Evolutionary conservation across 2,888 invertebrate genomes (phyloP).

Genomic region (Limnephilus marmoratus): DNA sequence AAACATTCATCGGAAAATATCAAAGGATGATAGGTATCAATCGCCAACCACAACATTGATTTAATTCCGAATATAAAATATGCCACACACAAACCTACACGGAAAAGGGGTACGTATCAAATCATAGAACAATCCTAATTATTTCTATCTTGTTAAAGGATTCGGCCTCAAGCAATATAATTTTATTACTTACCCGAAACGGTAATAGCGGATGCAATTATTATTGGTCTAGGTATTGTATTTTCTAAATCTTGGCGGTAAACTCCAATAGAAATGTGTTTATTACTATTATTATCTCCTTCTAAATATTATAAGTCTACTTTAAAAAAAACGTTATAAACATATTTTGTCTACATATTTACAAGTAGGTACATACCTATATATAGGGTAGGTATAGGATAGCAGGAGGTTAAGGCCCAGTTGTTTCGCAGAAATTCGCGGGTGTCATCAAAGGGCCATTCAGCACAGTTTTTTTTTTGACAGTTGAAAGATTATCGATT

Average conservation of each 20-base stretch:
- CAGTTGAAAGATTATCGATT: too few species aligned
- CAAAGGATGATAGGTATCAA: not conserved
- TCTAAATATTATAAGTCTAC: not conserved
- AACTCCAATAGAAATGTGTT: not conserved
- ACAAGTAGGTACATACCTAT: too few species aligned
- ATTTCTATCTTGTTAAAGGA: slow-evolving; percentile 38
- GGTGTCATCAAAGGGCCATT: too few species aligned
- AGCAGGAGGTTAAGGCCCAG: too few species aligned
- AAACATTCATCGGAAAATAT: not conserved
- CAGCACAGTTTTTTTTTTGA: too few species aligned
- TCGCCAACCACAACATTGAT: not conserved
- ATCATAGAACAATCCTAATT: slow-evolving; percentile 28
- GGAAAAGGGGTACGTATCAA: slow-evolving; percentile 5
- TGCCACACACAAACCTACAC: slow-evolving; percentile 27
- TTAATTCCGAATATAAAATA: not conserved
- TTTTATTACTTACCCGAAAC: slow-evolving; percentile 17
- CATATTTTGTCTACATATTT: too few species aligned
- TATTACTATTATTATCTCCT: not conserved
- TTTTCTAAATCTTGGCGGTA: not conserved
- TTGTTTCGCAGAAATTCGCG: too few species aligned
- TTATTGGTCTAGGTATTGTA: slow-evolving; percentile 12
- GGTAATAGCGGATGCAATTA: slow-evolving; percentile 38
- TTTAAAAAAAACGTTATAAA: not conserved
- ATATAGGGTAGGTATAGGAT: too few species aligned
- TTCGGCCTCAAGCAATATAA: slow-evolving; percentile 35